Conservation (phyloP, 1,140 invertebrate genomes). For the Diprion similis region DNA sequence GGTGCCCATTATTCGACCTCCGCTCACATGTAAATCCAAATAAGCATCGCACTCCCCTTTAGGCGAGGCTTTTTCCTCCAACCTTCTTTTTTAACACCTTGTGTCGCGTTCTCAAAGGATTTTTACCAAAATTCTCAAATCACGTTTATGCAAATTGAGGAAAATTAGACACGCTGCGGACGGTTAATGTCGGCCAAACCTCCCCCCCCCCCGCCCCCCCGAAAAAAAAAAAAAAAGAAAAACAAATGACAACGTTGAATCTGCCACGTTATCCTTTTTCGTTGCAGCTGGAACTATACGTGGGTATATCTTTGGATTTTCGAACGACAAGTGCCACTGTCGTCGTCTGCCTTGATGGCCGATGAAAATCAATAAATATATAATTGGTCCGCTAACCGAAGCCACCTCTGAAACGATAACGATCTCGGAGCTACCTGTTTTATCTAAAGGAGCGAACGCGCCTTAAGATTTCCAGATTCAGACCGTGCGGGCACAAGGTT, state of each 20-base stretch:
- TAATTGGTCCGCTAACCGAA: conserved; percentile 4
- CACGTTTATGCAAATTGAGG: too few relatives aligned
- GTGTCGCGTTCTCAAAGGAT: too few relatives aligned
- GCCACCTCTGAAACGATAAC: neutral
- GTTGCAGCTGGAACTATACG: too few relatives aligned
- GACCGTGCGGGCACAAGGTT: neutral
- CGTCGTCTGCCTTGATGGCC: neutral
- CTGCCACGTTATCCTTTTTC: too few relatives aligned
- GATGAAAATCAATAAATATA: conserved; percentile 8
- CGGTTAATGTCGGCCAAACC: too few relatives aligned
- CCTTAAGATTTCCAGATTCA: neutral
- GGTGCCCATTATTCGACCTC: neutral
- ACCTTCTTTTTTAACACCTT: too few relatives aligned
- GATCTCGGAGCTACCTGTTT: neutral
- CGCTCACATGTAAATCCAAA: neutral
- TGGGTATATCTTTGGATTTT: too few relatives aligned
- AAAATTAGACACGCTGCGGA: too few relatives aligned
- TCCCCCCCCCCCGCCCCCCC: too few relatives aligned
- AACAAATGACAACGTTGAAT: too few relatives aligned
- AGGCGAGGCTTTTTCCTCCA: neutral
- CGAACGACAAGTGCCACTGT: neutral
- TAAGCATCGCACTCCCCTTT: neutral
- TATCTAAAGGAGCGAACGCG: neutral
- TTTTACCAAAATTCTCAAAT: too few relatives aligned
- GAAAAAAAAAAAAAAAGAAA: too few relatives aligned